Base-by-base conservation (phyloP, 1,140 invertebrate genomes). In the Liolophura sinensis region DNA sequence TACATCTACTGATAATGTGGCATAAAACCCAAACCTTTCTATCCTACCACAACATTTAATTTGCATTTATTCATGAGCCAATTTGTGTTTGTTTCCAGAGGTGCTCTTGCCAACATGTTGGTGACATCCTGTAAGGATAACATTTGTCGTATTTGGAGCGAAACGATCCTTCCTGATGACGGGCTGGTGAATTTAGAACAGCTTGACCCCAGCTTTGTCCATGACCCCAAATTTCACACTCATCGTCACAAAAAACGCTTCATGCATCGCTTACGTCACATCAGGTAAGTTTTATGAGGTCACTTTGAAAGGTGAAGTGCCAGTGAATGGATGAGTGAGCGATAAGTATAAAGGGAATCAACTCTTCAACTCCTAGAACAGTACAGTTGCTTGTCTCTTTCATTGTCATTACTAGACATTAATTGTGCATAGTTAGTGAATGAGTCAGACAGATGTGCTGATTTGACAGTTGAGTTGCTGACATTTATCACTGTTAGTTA, bases 121-220 rank as follows among this genome's bases (percentile, higher is more conserved):
- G 93, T 99, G 40, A 99, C 97, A 56, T 98, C 96, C 18, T 99
- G 97, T 86, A 89, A 93, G 75, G 97, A 99, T 84, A 99, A 98
- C 85, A 99, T 99, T 72, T 98, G 96, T 81, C 91, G 97, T 60
- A 90, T 99, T 72, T 99, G 97, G 97, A 93, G 95, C 24, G 96
- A 99, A 86, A 98, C 96, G 3, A 91, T 98, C 68, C 87, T 98
- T 62, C 95, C 96, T 0, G 96, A 98, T 82, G 95, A 98, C 88
- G 94, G 96, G 46, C 86, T 96, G 70, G 90, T 95, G 48, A 79
- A 84, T 63, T 67, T 95, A 85, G 91, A 90, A 60, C 92, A 95
- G 77, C 90, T 94, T 72, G 93, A 92, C 82, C 89, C 89, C 78
- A 76, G 64, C 51, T 87, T 91, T 73, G 84, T 89, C 22, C 88